Conservation (phyloP, 2,113 vertebrate species). For the Hippocampus guttulatus region DNA sequence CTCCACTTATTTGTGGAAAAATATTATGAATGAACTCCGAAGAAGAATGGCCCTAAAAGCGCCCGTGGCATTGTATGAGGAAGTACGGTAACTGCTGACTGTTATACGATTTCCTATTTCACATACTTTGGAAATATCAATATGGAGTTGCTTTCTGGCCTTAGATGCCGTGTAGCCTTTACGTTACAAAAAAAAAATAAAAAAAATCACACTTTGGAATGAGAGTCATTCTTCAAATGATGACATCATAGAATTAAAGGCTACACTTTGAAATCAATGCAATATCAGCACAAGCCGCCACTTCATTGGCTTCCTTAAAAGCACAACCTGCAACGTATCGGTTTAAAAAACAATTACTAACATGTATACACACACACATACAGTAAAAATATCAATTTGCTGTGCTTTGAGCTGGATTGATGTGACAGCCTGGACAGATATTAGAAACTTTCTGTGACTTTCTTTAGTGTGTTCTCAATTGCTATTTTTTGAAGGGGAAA, state of each 20-base stretch:
- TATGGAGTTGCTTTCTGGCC: constrained; percentile 24
- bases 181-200: background rate
- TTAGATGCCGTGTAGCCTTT: constrained; percentile 6
- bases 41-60: no score
- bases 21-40: no score
- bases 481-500: constrained; percentile 11
- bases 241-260: constrained; percentile 12
- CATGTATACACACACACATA: constrained; percentile 1
- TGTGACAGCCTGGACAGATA: constrained; percentile 19
- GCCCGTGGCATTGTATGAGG: background rate
- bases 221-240: background rate
- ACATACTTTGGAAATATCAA: constrained; percentile 9
- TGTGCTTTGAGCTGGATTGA: constrained; percentile 37
- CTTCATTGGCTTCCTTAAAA: constrained; percentile 46
- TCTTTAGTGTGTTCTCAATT: constrained; percentile 33
- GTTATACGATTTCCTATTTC: constrained; percentile 2
- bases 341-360: background rate
- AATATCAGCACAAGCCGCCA: constrained; percentile 25
- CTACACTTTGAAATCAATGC: background rate
- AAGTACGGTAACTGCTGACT: background rate
- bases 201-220: constrained; percentile 6
- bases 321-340: constrained; percentile 60
- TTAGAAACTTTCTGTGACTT: constrained; percentile 38
- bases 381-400: constrained; percentile 11
- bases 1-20: background rate